Percentiles rank a stretch among this genome's conserved stretches.
Conservation (phyloP, 2,113 vertebrate species). For the Rhea americana region DNA sequence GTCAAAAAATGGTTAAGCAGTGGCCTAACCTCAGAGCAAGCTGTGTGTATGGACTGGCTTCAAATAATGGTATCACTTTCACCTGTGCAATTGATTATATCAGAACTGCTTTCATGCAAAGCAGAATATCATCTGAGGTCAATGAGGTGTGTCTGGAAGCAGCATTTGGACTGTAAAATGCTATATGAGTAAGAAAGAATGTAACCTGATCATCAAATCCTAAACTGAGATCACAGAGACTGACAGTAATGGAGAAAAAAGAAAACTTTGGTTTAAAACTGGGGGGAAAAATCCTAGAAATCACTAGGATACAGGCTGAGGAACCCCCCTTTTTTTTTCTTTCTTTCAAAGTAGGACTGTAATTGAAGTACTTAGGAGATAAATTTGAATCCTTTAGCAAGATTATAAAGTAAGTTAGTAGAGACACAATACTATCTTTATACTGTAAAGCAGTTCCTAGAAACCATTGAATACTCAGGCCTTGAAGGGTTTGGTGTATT, state of each 20-base stretch:
- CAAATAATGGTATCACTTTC: background rate
- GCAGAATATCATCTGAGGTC: background rate
- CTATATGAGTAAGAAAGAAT: background rate
- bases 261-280: background rate
- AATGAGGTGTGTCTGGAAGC: background rate
- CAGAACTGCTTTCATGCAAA: slow-evolving; percentile 1
- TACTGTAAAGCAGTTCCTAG: background rate
- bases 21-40: background rate
- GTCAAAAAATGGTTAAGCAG: background rate
- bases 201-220: background rate
- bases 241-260: background rate
- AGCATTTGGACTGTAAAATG: background rate
- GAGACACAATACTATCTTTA: background rate
- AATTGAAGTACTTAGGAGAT: slow-evolving; percentile 15
- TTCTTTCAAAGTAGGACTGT: background rate
- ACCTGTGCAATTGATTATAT: background rate
- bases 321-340: background rate
- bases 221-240: background rate
- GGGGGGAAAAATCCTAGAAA: background rate
- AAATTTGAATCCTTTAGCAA: background rate
- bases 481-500: background rate
- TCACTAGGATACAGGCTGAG: background rate
- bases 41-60: background rate
- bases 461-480: background rate
- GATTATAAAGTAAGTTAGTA: background rate